Conservation (phyloP, 2,113 vertebrate species). For the Gnathonemus echidnorhynchus region DNA sequence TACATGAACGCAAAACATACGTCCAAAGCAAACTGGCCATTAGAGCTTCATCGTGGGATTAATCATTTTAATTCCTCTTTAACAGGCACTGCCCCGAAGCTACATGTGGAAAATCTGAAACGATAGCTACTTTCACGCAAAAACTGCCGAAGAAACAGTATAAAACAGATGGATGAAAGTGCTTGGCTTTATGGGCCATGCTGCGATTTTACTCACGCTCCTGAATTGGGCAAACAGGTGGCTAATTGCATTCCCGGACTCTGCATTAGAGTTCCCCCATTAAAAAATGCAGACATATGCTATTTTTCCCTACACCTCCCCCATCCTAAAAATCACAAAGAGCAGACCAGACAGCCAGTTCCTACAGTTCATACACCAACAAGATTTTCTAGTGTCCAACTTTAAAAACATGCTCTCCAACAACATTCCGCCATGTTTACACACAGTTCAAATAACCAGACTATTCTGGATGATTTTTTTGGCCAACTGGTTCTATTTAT, state of each 20-base stretch:
- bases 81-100: neutral
- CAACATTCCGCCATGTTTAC: neutral
- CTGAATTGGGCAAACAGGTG: neutral
- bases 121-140: neutral
- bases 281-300: neutral
- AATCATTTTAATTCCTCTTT: neutral
- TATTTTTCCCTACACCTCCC: neutral
- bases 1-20: neutral
- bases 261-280: neutral
- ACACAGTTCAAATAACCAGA: neutral
- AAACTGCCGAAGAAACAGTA: neutral
- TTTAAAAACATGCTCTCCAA: neutral
- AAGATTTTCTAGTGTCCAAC: neutral
- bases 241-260: slow-evolving; percentile 5
- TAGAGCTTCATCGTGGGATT: neutral
- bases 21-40: neutral
- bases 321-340: neutral
- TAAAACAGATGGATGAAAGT: neutral
- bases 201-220: neutral
- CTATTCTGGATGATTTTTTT: neutral
- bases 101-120: neutral
- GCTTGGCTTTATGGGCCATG: neutral
- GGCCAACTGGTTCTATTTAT: neutral
- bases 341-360: neutral
- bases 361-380: neutral